Conservation (phyloP, 2,888 invertebrate species). For the Torymus tubicola region DNA sequence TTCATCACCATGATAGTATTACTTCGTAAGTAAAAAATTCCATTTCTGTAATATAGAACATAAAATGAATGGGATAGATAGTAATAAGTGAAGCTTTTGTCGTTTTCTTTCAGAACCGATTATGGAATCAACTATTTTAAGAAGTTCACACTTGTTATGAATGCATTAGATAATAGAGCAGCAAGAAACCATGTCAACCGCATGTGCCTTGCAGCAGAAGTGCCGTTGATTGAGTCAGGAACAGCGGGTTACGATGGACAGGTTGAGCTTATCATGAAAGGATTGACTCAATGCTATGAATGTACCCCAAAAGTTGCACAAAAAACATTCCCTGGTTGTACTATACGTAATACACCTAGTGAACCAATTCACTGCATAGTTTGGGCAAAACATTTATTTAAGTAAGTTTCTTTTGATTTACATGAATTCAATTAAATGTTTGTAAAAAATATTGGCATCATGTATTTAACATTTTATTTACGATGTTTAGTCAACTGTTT, state of each 20-base stretch:
- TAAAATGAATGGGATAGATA: neutral
- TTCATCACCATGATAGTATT: conserved; percentile 94
- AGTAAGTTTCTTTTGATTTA: conserved; percentile 80
- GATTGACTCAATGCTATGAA: conserved; percentile 96
- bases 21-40: conserved; percentile 83
- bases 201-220: conserved; percentile 96
- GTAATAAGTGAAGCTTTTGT: no score
- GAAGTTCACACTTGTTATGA: conserved; percentile 93
- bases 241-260: conserved; percentile 98
- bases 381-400: conserved; percentile 99
- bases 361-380: conserved; percentile 99
- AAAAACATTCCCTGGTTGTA: conserved; percentile 97
- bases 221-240: conserved; percentile 97
- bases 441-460: no score
- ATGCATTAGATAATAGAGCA: conserved; percentile 96
- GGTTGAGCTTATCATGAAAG: conserved; percentile 91
- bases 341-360: conserved; percentile 98
- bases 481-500: conserved; percentile 89
- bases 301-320: conserved; percentile 94
- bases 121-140: conserved; percentile 95
- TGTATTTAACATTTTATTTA: conserved; percentile 31
- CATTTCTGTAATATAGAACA: no score
- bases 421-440: neutral
- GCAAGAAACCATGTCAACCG: conserved; percentile 99
- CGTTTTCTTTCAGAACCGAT: conserved; percentile 81